Evolutionary conservation across 64 coral and sea anemone genomes (phyloP), one percentile per base, ranked within the genome.

Genomic region (Dendrophyllia cribrosa): DNA sequence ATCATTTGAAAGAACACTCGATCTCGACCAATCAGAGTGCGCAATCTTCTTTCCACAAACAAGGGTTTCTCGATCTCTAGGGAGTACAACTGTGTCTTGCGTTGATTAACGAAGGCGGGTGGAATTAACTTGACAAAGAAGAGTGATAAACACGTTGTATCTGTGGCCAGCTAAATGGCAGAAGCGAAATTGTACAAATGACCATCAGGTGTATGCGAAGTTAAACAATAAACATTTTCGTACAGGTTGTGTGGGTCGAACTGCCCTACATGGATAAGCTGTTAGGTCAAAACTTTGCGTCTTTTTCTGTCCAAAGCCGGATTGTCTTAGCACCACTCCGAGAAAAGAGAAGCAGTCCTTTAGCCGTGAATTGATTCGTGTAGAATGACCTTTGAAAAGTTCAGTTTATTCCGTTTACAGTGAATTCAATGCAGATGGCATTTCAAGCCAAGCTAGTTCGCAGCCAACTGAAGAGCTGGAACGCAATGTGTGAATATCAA

Each of bases 111-210:
- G 61, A 65, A 67, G 60, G 59, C 79, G 8, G 62, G 80, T 51
- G 80, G 62, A 84, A 50, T 84, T 67, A 68, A 84, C 62, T 23
- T 51, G 5, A 84, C 80, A 84, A 84, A 67, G 80, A 4, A 67
- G 7, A 84, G 46, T 68, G 61, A 48, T 84, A 84, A 84, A 84
- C 80, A 84, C 80, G 80, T 68, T 84, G 80, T 68, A 67, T 52
- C 80, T 44, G 44, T 84, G 43, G 80, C 80, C 80, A 13, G 62
- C 61, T 67, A 84, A 84, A 51, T 84, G 80, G 80, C 80, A 84
- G 10, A 66, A 68, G 20, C 3, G 52, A 48, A 84, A 68, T n/a
- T 84, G 80, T 67, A 66, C 80, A 84, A 84, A 84, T 84, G 80
- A 51, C 44, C 61, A 68, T 67, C 62, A 84, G 80, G 61, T 84